Percentiles rank a stretch among this genome's conserved stretches.
Conservation (phyloP, 2,113 vertebrate genomes). For the Labeo rohita region DNA sequence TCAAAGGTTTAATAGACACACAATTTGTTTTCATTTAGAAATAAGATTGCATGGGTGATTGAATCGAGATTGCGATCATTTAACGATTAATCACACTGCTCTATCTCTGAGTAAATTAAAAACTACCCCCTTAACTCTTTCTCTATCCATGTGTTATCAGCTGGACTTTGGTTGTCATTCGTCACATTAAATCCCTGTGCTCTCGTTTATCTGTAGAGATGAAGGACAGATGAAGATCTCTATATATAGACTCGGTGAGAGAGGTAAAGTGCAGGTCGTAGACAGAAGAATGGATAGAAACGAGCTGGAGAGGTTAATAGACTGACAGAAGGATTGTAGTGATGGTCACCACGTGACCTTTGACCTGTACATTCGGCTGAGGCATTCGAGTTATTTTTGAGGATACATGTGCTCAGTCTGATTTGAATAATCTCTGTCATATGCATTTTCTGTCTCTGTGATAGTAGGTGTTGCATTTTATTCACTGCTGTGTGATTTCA, state of each 20-base stretch:
- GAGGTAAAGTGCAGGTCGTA: background rate
- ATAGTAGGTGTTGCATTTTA: background rate
- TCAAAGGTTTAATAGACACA: too few relatives aligned
- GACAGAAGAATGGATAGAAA: background rate
- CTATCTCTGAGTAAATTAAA: too few relatives aligned
- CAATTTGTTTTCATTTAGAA: too few relatives aligned
- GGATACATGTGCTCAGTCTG: background rate
- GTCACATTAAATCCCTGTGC: background rate
- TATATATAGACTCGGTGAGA: background rate
- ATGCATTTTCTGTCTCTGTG: background rate
- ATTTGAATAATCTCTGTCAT: background rate
- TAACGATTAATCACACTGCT: too few relatives aligned
- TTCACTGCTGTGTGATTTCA: background rate
- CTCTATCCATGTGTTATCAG: background rate
- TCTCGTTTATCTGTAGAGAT: constrained; percentile 6
- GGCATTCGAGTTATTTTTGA: background rate
- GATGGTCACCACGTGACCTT: background rate
- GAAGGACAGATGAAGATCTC: constrained; percentile 24
- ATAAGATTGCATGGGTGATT: too few relatives aligned
- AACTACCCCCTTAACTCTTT: background rate
- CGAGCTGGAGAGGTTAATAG: background rate
- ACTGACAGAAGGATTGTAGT: background rate
- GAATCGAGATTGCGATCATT: too few relatives aligned
- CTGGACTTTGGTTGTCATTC: background rate
- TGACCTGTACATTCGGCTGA: background rate